Evolutionary conservation across 2,797 vertebrate species (phyloP).

Genomic region (Sebastes dallii): DNA sequence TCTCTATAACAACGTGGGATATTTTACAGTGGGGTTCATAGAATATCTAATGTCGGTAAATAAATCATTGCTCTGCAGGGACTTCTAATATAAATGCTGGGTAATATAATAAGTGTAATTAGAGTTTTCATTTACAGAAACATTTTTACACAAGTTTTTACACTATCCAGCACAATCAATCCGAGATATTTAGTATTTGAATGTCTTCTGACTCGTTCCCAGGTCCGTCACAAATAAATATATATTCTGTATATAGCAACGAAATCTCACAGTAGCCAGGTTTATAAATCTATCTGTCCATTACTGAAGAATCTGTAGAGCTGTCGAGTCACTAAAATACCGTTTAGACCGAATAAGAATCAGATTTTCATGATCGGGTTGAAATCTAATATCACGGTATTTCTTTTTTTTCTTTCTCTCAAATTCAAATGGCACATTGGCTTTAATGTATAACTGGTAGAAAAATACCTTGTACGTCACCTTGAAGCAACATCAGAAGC

Average conservation of each 20-base stretch:
- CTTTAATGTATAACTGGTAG: slow-evolving; percentile 3
- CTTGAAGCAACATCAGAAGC: slow-evolving; percentile 7
- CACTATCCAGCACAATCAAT: slow-evolving; percentile 18
- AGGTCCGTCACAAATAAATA: slow-evolving; percentile 72
- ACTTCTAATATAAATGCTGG: not conserved
- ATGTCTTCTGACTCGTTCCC: slow-evolving; percentile 33
- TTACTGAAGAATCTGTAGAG: slow-evolving; percentile 18
- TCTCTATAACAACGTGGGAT: not conserved
- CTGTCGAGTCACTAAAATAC: slow-evolving; percentile 2
- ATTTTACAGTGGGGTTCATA: not conserved
- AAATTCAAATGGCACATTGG: not conserved
- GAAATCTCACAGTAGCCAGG: slow-evolving; percentile 48
- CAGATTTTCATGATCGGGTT: not conserved
- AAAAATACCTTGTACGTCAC: slow-evolving; percentile 6
- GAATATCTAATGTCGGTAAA: not conserved
- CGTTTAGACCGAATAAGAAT: not conserved
- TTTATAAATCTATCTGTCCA: slow-evolving; percentile 18
- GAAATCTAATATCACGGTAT: not conserved
- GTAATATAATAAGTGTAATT: slow-evolving; percentile 12
- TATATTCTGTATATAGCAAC: slow-evolving; percentile 37
- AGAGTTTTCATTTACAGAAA: slow-evolving; percentile 19
- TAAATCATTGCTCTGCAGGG: not conserved
- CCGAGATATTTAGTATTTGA: slow-evolving; percentile 22
- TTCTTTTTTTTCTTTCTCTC: not conserved
- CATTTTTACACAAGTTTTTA: not conserved